Evolutionary conservation across 2,888 invertebrate genomes (phyloP).

Genomic region (Spisula subtruncata): DNA sequence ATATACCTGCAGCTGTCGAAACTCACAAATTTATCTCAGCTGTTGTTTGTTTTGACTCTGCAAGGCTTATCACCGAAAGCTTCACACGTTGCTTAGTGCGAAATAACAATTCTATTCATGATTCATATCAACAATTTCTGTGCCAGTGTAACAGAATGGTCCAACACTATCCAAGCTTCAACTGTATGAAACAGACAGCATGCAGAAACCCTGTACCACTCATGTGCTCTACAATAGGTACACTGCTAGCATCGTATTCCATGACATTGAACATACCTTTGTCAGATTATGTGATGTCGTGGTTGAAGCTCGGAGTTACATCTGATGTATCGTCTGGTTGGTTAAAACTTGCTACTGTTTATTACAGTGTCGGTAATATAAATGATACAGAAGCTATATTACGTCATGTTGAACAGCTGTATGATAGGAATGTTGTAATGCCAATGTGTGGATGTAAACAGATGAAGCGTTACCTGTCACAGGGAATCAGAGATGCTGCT

Average conservation of each 20-base stretch:
- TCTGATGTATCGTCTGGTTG: slow-evolving; percentile 23
- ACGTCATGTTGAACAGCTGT: not conserved
- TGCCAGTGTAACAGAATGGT: not conserved
- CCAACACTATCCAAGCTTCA: not conserved
- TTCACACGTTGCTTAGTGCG: not conserved
- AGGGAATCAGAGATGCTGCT: not conserved
- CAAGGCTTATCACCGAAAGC: not conserved
- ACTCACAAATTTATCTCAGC: not conserved
- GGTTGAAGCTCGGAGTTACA: not conserved
- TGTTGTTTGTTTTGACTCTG: too few relatives aligned
- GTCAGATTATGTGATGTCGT: not conserved
- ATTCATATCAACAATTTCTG: too few relatives aligned
- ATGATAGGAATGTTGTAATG: not conserved
- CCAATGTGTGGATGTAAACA: not conserved
- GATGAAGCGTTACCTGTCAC: not conserved
- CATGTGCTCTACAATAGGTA: slow-evolving; percentile 11
- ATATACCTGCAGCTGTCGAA: not conserved
- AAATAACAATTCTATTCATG: not conserved
- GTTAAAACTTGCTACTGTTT: slow-evolving; percentile 23
- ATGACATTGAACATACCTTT: not conserved
- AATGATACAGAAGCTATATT: not conserved
- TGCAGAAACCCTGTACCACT: not conserved
- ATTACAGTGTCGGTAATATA: slow-evolving; percentile 4
- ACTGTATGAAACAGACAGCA: not conserved
- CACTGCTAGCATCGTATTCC: slow-evolving; percentile 3